These are phyloP conservation scores for Tipula helvola DNA, from an alignment of 2,888 invertebrate species.

Conservation along the genomic window DNA sequence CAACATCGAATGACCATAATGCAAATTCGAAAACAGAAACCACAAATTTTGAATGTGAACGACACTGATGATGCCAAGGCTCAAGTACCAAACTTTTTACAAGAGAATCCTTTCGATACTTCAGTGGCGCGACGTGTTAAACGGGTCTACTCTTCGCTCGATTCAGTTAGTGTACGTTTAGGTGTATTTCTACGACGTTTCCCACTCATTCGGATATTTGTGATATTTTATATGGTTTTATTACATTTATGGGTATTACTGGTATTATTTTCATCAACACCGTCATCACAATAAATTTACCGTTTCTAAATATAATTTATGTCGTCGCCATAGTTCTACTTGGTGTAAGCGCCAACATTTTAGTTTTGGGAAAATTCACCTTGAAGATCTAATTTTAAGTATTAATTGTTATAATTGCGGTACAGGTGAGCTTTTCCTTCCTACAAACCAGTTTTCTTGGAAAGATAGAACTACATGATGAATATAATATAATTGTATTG, in stretches of 20 bases:
- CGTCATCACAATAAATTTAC: slow-evolving; percentile 33
- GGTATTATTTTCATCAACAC: slow-evolving; percentile 54
- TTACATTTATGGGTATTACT: slow-evolving; percentile 75
- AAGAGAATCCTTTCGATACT: slow-evolving; percentile 64
- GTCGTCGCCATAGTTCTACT: background rate
- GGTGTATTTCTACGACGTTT: slow-evolving; percentile 70
- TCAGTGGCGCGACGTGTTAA: slow-evolving; percentile 63
- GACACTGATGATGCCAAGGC: slow-evolving; percentile 57
- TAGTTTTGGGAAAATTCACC: too few species aligned
- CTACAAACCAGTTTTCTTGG: too few species aligned
- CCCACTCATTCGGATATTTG: slow-evolving; percentile 67
- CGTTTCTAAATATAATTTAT: background rate
- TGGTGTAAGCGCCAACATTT: too few species aligned
- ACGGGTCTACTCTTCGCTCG: slow-evolving; percentile 61
- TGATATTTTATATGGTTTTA: slow-evolving; percentile 76
- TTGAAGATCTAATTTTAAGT: too few species aligned
- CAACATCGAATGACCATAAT: slow-evolving; percentile 46
- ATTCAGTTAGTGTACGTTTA: slow-evolving; percentile 63
- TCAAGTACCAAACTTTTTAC: slow-evolving; percentile 55
- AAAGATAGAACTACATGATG: too few species aligned
- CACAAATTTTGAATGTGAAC: slow-evolving; percentile 43
- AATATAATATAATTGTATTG: too few species aligned
- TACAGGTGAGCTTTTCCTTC: too few species aligned
- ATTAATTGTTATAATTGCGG: too few species aligned
- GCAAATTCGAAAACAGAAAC: slow-evolving; percentile 39